These are phyloP conservation scores for Anguilla marmorata DNA, from an alignment of 2,797 vertebrate genomes.

Conservation along the genomic window DNA sequence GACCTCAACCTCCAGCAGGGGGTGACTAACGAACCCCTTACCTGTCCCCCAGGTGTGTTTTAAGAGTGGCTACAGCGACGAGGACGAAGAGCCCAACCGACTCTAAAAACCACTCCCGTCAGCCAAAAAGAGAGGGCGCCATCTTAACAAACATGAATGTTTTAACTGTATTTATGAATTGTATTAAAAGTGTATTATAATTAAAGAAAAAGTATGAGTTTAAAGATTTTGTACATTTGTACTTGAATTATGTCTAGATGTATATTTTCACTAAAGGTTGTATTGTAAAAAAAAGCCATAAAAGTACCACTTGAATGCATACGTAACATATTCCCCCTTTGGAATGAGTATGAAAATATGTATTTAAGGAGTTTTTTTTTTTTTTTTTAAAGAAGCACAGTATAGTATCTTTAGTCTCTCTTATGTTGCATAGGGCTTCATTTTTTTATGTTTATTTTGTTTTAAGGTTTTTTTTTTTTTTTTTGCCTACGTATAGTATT, in stretches of 20 bases:
- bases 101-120: conserved; percentile 79
- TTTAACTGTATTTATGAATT: conserved; percentile 80
- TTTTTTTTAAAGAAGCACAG: conserved; percentile 70
- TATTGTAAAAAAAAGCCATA: conserved; percentile 85
- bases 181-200: conserved; percentile 89
- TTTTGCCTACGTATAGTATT: conserved; percentile 33
- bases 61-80: conserved; percentile 77
- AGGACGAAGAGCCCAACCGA: conserved; percentile 77
- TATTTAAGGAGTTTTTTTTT: conserved; percentile 58
- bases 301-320: conserved; percentile 82
- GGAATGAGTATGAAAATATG: conserved; percentile 72
- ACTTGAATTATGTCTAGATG: conserved; percentile 87
- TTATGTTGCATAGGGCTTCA: conserved; percentile 67
- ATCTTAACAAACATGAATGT: conserved; percentile 75
- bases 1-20: too few species aligned
- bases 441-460: conserved; percentile 60
- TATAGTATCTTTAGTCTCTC: conserved; percentile 63
- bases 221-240: conserved; percentile 93
- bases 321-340: conserved; percentile 71
- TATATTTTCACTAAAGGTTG: conserved; percentile 90
- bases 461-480: conserved; percentile 33
- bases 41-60: conserved; percentile 81
- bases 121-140: conserved; percentile 60
- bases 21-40: conserved; percentile 23
- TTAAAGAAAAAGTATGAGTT: conserved; percentile 84